Conservation (phyloP, 2,113 vertebrate species). For the Python bivittatus region DNA sequence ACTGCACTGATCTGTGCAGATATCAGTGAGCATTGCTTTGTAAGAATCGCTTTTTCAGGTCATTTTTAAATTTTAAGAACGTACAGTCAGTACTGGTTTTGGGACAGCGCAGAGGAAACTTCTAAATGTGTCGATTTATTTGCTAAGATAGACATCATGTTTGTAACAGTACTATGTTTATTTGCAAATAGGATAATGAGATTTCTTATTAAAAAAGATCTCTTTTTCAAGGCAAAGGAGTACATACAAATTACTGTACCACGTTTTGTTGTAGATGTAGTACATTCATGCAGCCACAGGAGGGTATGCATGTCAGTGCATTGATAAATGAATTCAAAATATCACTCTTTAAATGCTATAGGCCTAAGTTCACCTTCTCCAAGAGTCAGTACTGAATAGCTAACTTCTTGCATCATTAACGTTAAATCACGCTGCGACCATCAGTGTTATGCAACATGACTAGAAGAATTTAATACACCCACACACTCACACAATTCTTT, state of each 20-base stretch:
- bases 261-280: not conserved
- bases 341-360: not conserved
- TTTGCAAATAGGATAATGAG: too few relatives aligned
- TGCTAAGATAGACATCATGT: too few relatives aligned
- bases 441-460: not conserved
- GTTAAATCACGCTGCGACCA: not conserved
- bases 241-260: accelerated
- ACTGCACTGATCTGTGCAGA: not conserved
- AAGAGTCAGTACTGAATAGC: not conserved
- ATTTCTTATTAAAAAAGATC: not conserved
- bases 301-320: constrained; percentile 11
- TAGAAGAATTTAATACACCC: not conserved
- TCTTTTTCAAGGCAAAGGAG: not conserved
- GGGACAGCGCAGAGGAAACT: not conserved
- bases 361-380: not conserved
- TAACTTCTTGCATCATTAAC: not conserved
- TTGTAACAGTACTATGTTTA: too few relatives aligned
- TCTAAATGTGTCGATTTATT: not conserved
- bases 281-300: constrained; percentile 30
- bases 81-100: accelerated
- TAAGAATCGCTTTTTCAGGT: not conserved
- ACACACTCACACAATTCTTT: too few relatives aligned
- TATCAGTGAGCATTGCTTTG: too few relatives aligned
- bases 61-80: not conserved
- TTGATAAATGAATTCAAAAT: accelerated